phyloP scores from a whole-genome alignment of 2,888 invertebrate species.

The Meteorus colon region DNA sequence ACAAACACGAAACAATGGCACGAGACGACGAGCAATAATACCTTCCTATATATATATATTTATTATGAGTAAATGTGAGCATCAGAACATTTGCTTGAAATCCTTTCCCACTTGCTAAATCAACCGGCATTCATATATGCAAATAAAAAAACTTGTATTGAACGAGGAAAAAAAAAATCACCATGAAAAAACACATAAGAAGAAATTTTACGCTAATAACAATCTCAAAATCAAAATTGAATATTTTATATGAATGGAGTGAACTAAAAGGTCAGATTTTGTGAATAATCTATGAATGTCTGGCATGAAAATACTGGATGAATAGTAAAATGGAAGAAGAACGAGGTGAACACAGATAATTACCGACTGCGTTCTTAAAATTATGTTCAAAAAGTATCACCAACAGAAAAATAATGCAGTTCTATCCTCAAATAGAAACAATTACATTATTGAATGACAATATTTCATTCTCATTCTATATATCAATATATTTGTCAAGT shows the following conservation, averaged over 20 bases:
- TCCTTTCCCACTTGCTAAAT: constrained; percentile 1
- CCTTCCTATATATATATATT: not conserved
- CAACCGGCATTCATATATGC: not conserved
- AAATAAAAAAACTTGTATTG: not conserved
- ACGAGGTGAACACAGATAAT: too few relatives aligned
- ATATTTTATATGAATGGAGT: not conserved
- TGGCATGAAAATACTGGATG: too few relatives aligned
- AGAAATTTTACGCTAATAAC: not conserved
- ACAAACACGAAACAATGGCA: constrained; percentile 3
- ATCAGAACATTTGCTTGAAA: constrained; percentile 1
- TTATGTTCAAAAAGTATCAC: too few relatives aligned
- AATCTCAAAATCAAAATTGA: not conserved
- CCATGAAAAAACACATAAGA: not conserved
- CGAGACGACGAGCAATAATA: constrained; percentile 9
- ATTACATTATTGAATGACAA: too few relatives aligned
- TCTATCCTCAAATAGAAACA: too few relatives aligned
- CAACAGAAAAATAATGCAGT: too few relatives aligned
- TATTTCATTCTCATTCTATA: too few relatives aligned
- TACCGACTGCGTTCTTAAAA: too few relatives aligned
- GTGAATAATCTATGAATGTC: too few relatives aligned
- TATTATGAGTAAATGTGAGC: not conserved
- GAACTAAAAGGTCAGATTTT: too few relatives aligned
- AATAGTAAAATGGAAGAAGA: too few relatives aligned
- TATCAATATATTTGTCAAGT: too few relatives aligned
- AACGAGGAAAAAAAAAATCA: not conserved